Percentiles rank a stretch among this genome's conserved stretches.
These are phyloP conservation scores for Tinamus guttatus DNA, from an alignment of 2,113 vertebrate genomes.

Conservation along the genomic window DNA sequence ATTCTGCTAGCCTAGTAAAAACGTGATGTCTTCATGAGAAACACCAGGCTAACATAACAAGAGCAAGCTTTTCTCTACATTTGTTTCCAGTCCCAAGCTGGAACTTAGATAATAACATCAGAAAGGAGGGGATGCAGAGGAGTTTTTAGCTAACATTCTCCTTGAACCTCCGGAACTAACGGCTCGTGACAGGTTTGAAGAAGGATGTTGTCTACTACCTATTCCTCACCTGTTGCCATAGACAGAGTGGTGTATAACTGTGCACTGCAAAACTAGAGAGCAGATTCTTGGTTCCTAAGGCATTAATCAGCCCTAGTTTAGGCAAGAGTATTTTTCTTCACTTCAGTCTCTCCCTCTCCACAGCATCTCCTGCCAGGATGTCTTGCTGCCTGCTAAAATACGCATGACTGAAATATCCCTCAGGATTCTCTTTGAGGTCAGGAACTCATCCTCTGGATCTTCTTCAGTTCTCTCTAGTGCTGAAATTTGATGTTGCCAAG, in stretches of 20 bases:
- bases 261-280: not conserved
- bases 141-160: not conserved
- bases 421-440: conserved; percentile 57
- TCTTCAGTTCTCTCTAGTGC: conserved; percentile 45
- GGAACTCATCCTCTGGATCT: conserved; percentile 56
- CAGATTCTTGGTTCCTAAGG: conserved; percentile 13
- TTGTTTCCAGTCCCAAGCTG: not conserved
- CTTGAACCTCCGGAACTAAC: not conserved
- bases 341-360: not conserved
- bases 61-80: not conserved
- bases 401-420: conserved; percentile 53
- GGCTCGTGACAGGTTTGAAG: not conserved
- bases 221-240: conserved; percentile 52
- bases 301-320: conserved; percentile 40
- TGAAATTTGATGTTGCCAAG: conserved; percentile 46
- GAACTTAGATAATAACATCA: not conserved
- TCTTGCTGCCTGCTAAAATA: conserved; percentile 48
- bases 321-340: conserved; percentile 36
- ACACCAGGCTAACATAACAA: not conserved
- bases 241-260: not conserved
- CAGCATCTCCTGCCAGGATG: conserved; percentile 57
- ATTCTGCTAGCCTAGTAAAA: not conserved
- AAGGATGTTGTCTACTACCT: not conserved
- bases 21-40: not conserved
- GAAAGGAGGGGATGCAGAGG: not conserved